phyloP scores from a whole-genome alignment of 2,113 vertebrate species.

The Dolichotis patagonum region DNA sequence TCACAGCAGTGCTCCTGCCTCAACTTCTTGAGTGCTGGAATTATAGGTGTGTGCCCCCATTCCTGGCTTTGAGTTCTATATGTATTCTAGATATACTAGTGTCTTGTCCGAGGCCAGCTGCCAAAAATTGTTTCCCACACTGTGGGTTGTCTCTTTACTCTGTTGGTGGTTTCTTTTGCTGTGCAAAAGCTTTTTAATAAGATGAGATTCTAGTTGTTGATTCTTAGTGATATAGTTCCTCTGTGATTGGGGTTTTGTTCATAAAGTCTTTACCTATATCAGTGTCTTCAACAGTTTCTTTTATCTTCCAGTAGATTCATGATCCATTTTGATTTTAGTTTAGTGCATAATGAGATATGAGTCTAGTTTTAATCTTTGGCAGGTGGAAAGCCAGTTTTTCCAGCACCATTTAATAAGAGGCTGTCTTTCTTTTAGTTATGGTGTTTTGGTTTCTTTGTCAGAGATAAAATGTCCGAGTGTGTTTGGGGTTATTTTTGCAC shows the following conservation, averaged over 20 bases:
- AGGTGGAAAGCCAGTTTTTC: neutral
- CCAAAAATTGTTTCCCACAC: neutral
- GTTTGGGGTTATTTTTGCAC: neutral
- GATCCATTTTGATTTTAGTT: neutral
- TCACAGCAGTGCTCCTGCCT: too few species aligned
- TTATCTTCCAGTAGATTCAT: neutral
- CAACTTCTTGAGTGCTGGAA: too few species aligned
- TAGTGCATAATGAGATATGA: neutral
- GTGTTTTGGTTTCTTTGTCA: neutral
- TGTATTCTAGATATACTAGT: neutral
- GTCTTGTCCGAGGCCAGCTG: neutral
- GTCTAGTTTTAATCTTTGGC: neutral
- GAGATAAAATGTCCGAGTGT: neutral
- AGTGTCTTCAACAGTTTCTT: neutral
- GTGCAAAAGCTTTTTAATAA: neutral
- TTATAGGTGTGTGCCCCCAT: too few species aligned
- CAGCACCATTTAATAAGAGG: neutral
- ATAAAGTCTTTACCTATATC: neutral
- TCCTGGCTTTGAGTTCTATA: neutral
- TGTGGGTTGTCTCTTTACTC: neutral
- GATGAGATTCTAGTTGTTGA: neutral
- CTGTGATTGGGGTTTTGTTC: neutral
- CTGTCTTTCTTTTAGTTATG: neutral
- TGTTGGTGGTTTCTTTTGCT: neutral
- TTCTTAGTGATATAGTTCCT: neutral